phyloP scores from a whole-genome alignment of 2,797 vertebrate genomes.

The Jordanella pulchra region DNA sequence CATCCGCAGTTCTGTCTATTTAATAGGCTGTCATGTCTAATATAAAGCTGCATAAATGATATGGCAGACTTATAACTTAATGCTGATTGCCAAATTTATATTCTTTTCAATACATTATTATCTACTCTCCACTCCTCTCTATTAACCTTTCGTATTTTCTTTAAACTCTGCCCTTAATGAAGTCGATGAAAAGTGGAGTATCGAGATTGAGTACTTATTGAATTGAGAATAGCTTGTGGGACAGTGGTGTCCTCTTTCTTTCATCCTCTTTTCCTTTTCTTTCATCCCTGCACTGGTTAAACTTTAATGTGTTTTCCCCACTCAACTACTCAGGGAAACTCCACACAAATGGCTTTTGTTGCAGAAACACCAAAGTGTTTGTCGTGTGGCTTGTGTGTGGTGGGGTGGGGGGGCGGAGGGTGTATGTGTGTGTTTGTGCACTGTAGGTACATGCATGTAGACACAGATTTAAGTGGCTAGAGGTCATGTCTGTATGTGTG shows the following conservation, averaged over 20 bases:
- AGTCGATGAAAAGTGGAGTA: constrained; percentile 10
- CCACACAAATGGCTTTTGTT: constrained; percentile 79
- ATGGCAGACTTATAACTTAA: constrained; percentile 39
- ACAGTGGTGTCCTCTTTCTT: constrained; percentile 59
- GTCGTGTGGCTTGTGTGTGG: constrained; percentile 55
- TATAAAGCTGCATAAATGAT: constrained; percentile 16
- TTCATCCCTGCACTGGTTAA: constrained; percentile 66
- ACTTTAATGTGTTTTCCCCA: constrained; percentile 78
- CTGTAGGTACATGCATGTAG: too few species aligned
- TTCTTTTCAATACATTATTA: constrained; percentile 26
- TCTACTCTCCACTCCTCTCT: constrained; percentile 15
- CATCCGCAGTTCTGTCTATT: constrained; percentile 10
- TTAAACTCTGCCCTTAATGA: constrained; percentile 22
- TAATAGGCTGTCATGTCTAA: constrained; percentile 9
- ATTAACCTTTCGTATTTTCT: background rate
- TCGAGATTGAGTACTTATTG: constrained; percentile 17
- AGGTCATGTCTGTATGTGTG: constrained; percentile 34
- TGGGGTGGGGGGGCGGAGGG: constrained; percentile 37
- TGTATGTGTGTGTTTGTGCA: constrained; percentile 39
- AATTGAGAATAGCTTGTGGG: constrained; percentile 25
- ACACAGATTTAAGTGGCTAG: constrained; percentile 71
- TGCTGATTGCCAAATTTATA: constrained; percentile 29
- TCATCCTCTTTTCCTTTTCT: constrained; percentile 30
- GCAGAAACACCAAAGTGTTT: constrained; percentile 74
- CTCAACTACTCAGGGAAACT: constrained; percentile 76